Base-by-base conservation (phyloP, 2,797 vertebrate species). In the Phaenicophaeus curvirostris region DNA sequence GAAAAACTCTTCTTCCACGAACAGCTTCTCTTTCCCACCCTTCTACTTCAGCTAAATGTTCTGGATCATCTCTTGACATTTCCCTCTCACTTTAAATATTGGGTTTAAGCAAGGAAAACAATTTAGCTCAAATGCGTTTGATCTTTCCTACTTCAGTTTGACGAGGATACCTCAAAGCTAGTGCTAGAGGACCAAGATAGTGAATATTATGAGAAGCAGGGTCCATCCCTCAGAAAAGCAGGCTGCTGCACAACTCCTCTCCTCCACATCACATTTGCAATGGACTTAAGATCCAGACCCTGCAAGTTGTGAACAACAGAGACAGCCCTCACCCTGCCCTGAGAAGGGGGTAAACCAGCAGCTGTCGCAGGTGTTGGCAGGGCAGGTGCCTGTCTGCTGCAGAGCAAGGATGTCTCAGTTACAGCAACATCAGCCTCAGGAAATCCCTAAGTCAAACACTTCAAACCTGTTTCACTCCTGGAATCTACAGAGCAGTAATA, bases 181-280 rank as follows among this genome's bases (percentile, higher is more conserved):
- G 20, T 3, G n/a, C 67, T 71, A 20, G 15, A 61, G 15, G 9
- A 71, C 46, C 3, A 23, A 81, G 42, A 41, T 33, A 63, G 66
- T 1, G 3, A 23, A 23, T 1, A 39, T 2, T 5, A 57, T 0
- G 0, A 86, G 7, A 28, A 67, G 37, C 1, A 30, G 30, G 17
- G 63, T 35, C 58, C 39, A 66, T 20, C 69, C 41, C 46, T n/a
- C 2, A 59, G 63, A 21, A 39, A 53, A 63, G 11, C 59, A 85
- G 30, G 25, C 24, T 74, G 62, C 42, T 84, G 54, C 63, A 67
- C 55, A 65, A 2, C 4, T 65, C 46, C 50, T 13, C n/a, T 33
- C 80, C 69, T 58, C 61, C 50, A 48, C 44, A 53, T 20, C 21
- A 8, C 10, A 31, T 44, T n/a, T 66, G 15, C 61, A 76, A 14